These are phyloP conservation scores for Torymus texanus DNA, from an alignment of 2,888 invertebrate genomes.

Conservation along the genomic window DNA sequence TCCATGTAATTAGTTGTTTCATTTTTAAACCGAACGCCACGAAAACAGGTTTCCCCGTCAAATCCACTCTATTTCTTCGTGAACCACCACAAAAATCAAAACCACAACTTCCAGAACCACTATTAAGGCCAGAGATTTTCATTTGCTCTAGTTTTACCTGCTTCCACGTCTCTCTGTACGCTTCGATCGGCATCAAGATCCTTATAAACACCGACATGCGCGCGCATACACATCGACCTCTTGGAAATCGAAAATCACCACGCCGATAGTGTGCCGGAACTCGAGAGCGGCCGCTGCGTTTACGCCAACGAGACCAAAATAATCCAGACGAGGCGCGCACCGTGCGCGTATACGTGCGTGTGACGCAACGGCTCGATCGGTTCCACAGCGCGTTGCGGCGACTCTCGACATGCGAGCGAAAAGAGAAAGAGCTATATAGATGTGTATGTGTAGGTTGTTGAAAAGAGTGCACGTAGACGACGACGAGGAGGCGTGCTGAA, in stretches of 20 bases:
- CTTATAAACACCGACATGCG: background rate
- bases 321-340: constrained; percentile 39
- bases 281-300: constrained; percentile 3
- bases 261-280: background rate
- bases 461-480: too few relatives aligned
- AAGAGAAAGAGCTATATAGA: background rate
- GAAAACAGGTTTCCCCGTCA: too few relatives aligned
- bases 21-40: too few relatives aligned
- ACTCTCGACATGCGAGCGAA: background rate
- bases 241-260: constrained; percentile 35
- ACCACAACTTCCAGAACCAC: background rate
- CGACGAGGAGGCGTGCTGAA: too few relatives aligned
- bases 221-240: background rate
- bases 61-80: too few relatives aligned
- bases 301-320: constrained; percentile 49
- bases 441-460: too few relatives aligned
- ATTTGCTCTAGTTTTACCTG: constrained; percentile 12
- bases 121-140: background rate
- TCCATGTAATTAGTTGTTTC: too few relatives aligned
- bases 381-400: background rate
- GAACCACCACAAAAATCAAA: background rate
- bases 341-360: background rate
- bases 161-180: background rate
- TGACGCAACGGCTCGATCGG: constrained; percentile 21
- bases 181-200: background rate